Evolutionary conservation across 1,140 invertebrate species (phyloP).

Genomic region (Diorhabda sublineata): DNA sequence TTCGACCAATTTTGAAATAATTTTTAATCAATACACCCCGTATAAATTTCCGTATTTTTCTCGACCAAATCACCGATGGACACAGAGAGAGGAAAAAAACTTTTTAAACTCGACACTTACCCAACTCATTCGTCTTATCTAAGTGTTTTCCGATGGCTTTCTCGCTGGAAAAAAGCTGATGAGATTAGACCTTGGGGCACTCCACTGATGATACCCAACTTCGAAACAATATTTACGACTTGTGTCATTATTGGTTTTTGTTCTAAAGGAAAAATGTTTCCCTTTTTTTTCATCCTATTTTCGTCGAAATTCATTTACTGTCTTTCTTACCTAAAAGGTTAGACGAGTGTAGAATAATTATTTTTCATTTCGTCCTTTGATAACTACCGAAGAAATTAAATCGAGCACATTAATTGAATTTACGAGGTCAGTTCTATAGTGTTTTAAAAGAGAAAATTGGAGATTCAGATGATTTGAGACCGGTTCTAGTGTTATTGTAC

Average conservation of each 20-base stretch:
- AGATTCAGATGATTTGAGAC: too few species aligned
- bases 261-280: slow-evolving; percentile 7
- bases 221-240: slow-evolving; percentile 18
- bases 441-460: too few species aligned
- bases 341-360: slow-evolving; percentile 8
- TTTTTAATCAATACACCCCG: too few species aligned
- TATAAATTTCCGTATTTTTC: too few species aligned
- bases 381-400: neutral
- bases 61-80: too few species aligned
- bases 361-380: neutral
- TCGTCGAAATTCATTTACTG: slow-evolving; percentile 11
- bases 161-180: neutral
- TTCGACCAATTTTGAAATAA: too few species aligned
- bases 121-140: slow-evolving; percentile 16
- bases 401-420: too few species aligned
- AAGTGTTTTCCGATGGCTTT: slow-evolving; percentile 13
- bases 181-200: slow-evolving; percentile 15
- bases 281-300: neutral
- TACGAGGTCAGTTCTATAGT: too few species aligned
- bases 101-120: slow-evolving; percentile 13
- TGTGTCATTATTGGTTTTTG: slow-evolving; percentile 14
- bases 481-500: too few species aligned
- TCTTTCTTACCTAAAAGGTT: slow-evolving; percentile 6
- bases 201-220: slow-evolving; percentile 14
- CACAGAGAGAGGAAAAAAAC: neutral